Evolutionary conservation across 2,113 vertebrate species (phyloP), one percentile per base, ranked within the genome.

Genomic region (Formicarius rufipectus): DNA sequence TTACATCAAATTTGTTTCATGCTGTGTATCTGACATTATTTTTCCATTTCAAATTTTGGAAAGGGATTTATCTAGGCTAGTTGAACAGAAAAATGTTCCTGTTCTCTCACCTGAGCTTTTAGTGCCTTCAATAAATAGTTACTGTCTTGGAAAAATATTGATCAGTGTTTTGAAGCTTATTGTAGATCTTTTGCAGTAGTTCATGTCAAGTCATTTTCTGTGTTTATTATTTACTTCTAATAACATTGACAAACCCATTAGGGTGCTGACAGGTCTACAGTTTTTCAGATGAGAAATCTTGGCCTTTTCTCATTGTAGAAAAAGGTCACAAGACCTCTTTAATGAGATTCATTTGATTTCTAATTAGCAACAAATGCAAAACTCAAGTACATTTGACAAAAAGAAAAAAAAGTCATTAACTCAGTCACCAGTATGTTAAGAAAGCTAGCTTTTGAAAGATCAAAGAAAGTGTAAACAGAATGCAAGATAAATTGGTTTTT

Each of bases 221-320:
- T 97, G 93, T 96, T 95, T 97, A 95, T 97, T 96, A 97, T 96
- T 97, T 97, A 92, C 95, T 97, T 49, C 50, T 94, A 93, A 92
- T 91, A 87, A 28, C 59, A 87, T 89, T 79, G 90, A 67, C 44
- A 95, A 94, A 96, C 42, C 42, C 93, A 96, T 97, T 97, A 97
- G 56, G 62, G 31, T 40, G 74, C 37, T 91, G 91, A 90, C 28
- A 93, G 60, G 55, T 81, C 18, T 69, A 68, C 45, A 52, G 80
- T 69, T 96, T 96, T 93, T 95, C 73, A 89, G 64, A 35, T 74
- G 74, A 95, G 79, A 93, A 97, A 95, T 84, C 73, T 62, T 93
- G 66, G 62, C 68, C 73, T 40, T 76, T 90, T 93, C 62, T 93
- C 76, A 21, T 56, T n/a, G 59, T 42, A 50, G 86, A 68, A 72